A percentile compares a stretch with the other conserved stretches of the same genome.
phyloP scores from a whole-genome alignment of 2,113 vertebrate species.

The Eonycteris spelaea region DNA sequence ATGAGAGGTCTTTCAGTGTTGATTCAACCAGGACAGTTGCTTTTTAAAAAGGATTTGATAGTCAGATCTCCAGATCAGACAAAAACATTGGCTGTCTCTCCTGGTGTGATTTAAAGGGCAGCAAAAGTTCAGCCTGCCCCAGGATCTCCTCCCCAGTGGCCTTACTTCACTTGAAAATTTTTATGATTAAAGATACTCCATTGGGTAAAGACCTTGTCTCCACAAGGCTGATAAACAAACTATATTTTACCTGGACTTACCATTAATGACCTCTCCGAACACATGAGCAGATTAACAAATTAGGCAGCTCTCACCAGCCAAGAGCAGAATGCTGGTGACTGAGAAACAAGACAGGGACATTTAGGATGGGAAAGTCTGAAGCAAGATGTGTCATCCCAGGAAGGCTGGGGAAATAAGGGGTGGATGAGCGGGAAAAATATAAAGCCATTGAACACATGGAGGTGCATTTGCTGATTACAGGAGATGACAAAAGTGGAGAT shows the following conservation, averaged over 20 bases:
- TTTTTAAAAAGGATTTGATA: not conserved
- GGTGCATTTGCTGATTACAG: not conserved
- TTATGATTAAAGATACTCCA: not conserved
- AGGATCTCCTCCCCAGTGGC: not conserved
- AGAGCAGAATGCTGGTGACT: not conserved
- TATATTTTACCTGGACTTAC: not conserved
- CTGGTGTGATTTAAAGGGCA: conserved; percentile 36
- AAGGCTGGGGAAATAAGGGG: not conserved
- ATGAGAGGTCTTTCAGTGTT: not conserved
- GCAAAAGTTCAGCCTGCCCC: not conserved
- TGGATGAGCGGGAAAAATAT: not conserved
- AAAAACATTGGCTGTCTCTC: not conserved
- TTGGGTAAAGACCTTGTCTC: not conserved
- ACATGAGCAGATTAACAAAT: not conserved
- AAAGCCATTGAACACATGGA: not conserved
- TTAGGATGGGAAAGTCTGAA: not conserved
- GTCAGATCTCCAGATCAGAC: not conserved
- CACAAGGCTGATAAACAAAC: not conserved
- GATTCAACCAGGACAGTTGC: not conserved
- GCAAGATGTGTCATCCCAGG: not conserved
- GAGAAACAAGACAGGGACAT: not conserved
- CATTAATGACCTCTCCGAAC: not conserved
- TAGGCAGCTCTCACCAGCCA: not conserved
- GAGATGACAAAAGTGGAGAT: not conserved
- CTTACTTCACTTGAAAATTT: not conserved